These are phyloP conservation scores for Balaeniceps rex DNA, from an alignment of 2,113 vertebrate genomes.

Conservation along the genomic window DNA sequence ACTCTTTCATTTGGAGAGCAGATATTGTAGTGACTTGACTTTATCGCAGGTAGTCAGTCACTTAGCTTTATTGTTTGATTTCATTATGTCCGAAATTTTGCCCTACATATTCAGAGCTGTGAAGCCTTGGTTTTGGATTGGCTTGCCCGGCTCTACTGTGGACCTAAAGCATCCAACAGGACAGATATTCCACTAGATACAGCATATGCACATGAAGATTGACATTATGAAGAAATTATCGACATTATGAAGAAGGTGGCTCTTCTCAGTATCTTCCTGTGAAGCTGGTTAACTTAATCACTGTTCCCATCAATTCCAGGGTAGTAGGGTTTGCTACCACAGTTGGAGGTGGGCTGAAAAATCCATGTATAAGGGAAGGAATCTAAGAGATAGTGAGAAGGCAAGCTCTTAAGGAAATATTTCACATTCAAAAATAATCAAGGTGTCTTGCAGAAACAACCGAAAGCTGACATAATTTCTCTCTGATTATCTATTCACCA, in stretches of 20 bases:
- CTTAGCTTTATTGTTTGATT: background rate
- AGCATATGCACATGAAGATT: background rate
- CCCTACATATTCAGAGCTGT: background rate
- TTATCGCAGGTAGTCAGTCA: background rate
- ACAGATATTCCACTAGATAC: background rate
- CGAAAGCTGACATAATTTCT: background rate
- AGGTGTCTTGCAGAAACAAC: background rate
- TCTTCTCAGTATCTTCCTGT: background rate
- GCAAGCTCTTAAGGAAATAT: background rate
- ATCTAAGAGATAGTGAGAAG: background rate
- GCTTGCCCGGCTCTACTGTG: background rate
- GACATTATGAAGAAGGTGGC: background rate
- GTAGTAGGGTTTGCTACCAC: background rate
- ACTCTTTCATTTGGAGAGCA: background rate
- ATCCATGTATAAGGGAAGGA: background rate
- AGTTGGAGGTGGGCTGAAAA: background rate
- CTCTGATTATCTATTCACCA: background rate
- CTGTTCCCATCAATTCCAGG: background rate
- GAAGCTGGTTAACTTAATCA: background rate
- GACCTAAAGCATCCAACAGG: background rate
- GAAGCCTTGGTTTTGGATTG: background rate
- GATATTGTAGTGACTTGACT: background rate
- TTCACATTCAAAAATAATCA: background rate
- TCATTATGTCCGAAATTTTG: background rate
- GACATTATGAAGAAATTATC: background rate